Conservation (phyloP, 2,113 vertebrate species). For the Machaerirhynchus nigripectus region DNA sequence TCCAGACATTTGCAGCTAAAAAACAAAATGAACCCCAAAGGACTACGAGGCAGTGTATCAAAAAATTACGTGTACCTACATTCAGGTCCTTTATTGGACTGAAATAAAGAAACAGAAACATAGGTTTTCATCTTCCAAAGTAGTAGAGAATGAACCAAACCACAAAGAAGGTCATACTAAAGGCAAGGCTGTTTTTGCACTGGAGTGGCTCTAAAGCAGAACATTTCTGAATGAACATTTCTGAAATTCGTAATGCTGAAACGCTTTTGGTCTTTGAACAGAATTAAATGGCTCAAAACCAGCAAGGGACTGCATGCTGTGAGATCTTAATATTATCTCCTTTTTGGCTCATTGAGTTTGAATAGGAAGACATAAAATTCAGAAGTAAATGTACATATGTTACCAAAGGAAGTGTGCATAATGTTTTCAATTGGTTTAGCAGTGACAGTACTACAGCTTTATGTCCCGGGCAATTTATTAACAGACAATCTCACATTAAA, state of each 20-base stretch:
- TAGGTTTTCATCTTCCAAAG: not conserved
- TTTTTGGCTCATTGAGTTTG: constrained; percentile 62
- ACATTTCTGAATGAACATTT: not conserved
- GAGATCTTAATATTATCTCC: constrained; percentile 42
- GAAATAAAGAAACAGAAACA: not conserved
- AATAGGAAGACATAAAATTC: constrained; percentile 57
- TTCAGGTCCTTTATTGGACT: not conserved
- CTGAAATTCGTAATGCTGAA: not conserved
- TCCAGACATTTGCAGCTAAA: not conserved
- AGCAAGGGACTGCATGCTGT: not conserved
- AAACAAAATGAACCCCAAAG: not conserved
- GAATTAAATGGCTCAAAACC: constrained; percentile 51
- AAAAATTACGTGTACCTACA: constrained; percentile 4
- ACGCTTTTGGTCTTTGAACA: constrained; percentile 7
- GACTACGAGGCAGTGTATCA: not conserved
- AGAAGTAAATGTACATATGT: not conserved
- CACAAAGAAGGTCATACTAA: not conserved
- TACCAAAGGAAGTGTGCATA: constrained; percentile 9
- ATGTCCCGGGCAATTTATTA: constrained; percentile 48
- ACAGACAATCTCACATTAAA: constrained; percentile 22
- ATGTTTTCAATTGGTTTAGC: constrained; percentile 18
- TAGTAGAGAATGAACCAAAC: not conserved
- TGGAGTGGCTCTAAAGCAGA: not conserved
- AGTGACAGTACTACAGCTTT: not conserved
- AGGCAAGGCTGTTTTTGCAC: not conserved